Percentiles rank a stretch among this genome's conserved stretches.
These are phyloP conservation scores for Nomada fabriciana DNA, from an alignment of 2,888 invertebrate genomes.

Conservation along the genomic window DNA sequence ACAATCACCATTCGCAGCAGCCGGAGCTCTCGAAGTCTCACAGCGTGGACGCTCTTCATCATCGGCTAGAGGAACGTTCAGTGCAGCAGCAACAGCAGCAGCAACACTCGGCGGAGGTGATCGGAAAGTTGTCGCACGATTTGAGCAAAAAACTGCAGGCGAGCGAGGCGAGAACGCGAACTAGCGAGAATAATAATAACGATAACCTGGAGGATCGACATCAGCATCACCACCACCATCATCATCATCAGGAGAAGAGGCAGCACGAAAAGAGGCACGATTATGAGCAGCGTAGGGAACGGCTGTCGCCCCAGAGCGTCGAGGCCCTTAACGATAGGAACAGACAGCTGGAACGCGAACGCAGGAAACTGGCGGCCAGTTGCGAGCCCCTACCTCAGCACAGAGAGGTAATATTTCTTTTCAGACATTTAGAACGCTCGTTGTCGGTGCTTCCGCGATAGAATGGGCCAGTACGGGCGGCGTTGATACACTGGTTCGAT, in stretches of 20 bases:
- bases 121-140: conserved; percentile 85
- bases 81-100: conserved; percentile 63
- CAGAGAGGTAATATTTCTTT: conserved; percentile 65
- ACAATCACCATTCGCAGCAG: conserved; percentile 64
- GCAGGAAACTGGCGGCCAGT: conserved; percentile 79
- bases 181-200: conserved; percentile 75
- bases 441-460: conserved; percentile 7
- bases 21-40: conserved; percentile 78
- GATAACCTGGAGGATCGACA: conserved; percentile 72
- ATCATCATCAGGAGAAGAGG: conserved; percentile 65
- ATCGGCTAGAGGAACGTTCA: conserved; percentile 77
- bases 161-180: conserved; percentile 73
- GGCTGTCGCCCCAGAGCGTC: conserved; percentile 80
- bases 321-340: conserved; percentile 81
- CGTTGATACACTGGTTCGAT: not conserved
- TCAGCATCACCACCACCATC: conserved; percentile 64
- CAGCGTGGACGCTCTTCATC: conserved; percentile 80
- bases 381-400: conserved; percentile 77
- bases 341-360: conserved; percentile 79
- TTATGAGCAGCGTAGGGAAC: conserved; percentile 73
- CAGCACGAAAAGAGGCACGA: conserved; percentile 66
- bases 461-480: not conserved
- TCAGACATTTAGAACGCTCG: conserved; percentile 6
- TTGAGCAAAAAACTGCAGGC: conserved; percentile 83
- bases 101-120: conserved; percentile 84